Base-by-base conservation (phyloP, 2,888 invertebrate genomes). In the Pseudoips prasinana region DNA sequence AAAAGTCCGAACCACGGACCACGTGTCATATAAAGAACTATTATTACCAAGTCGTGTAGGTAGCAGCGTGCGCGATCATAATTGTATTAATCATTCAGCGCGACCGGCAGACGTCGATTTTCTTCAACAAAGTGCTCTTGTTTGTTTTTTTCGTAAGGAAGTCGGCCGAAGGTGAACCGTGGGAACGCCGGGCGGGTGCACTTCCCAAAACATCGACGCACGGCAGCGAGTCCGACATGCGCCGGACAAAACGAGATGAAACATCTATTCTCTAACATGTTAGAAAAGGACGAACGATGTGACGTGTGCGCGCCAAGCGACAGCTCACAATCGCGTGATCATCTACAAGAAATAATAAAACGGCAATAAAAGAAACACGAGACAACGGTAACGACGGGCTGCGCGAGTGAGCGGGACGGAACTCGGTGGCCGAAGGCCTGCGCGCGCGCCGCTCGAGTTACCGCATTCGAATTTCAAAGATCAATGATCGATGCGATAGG, bases 151-250 rank as follows among this genome's bases (percentile, higher is more conserved):
- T 87, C 85, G 79, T 86, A 85, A 87, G 88, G 88, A 88, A 87
- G 87, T 86, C 84, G 78, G 73, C 75, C 78, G 84, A 85, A 84
- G 86, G 85, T 83, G 81, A 81, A 89, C 87, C 89, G 89, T 89
- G 89, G 89, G 89, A 89, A 89, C 85, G 82, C 38, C 81, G 80
- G 82, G 81, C 89, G 86, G 89, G 88, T 88, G 89, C 89, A 87
- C 89, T 89, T 89, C 89, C 89, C 89, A 89, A 89, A 89, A 89
- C 89, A 88, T 86, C 87, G 84, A 78, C 85, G 86, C 86, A 86
- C 86, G 84, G 85, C 87, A 84, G 85, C 86, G 73, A 73, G 74
- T 66, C 72, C 76, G 82, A 84, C 86, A 81, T 81, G 83, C 82
- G 85, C 82, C 80, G 74, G 60, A 43, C 44, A 30, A 56, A 83